Conservation (phyloP, 2,113 vertebrate species). For the Corythornis madagascariensis region DNA sequence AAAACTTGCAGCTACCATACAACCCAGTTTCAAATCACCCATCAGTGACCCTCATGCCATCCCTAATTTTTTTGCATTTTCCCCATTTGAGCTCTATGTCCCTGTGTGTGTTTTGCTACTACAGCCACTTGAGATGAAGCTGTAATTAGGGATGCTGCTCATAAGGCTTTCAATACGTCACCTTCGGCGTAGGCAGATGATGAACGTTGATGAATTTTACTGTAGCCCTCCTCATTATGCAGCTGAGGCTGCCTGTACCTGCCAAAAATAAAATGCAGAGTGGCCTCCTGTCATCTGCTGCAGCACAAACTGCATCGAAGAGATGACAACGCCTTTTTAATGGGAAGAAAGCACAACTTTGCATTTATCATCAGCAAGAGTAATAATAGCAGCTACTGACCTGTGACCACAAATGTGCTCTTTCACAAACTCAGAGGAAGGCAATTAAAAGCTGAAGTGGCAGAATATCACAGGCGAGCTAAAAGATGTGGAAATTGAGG, state of each 20-base stretch:
- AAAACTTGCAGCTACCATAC: background rate
- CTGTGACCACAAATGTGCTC: rapidly evolving
- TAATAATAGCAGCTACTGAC: background rate
- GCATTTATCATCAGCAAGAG: background rate
- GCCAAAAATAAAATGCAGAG: background rate
- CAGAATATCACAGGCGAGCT: background rate
- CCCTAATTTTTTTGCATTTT: background rate
- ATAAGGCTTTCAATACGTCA: background rate
- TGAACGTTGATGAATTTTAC: background rate
- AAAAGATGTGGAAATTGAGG: background rate
- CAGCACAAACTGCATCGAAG: background rate
- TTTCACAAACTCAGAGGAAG: background rate
- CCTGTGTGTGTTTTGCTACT: background rate
- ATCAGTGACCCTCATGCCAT: background rate
- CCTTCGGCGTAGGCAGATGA: background rate
- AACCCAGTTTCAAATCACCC: background rate
- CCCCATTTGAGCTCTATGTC: background rate
- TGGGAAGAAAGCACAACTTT: background rate
- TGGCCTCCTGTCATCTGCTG: background rate
- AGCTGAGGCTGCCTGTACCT: background rate
- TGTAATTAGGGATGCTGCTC: background rate
- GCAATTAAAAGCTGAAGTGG: background rate
- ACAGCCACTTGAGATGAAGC: background rate
- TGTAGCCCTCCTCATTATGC: background rate
- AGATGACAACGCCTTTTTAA: background rate